Percentiles rank a stretch among this genome's conserved stretches.
Evolutionary conservation across 2,888 invertebrate species (phyloP).

Genomic region (Eurytoma adleriae): DNA sequence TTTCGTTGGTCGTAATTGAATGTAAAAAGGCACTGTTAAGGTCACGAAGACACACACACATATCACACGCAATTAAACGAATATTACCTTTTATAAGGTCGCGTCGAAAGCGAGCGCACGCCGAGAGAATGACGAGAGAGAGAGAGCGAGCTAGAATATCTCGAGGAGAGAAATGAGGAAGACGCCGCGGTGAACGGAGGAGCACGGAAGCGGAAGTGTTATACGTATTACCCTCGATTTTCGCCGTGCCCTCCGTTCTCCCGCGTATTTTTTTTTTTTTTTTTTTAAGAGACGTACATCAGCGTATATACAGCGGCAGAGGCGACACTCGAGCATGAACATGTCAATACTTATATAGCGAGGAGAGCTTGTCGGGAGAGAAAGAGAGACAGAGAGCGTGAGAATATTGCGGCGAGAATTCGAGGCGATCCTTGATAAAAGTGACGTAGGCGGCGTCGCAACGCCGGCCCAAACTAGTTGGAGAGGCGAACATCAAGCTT

Average conservation of each 20-base stretch:
- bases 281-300: too few species aligned
- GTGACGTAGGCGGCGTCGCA: slow-evolving; percentile 43
- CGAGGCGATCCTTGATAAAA: slow-evolving; percentile 59
- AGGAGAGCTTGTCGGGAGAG: background rate
- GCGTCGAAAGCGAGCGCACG: slow-evolving; percentile 43
- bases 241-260: background rate
- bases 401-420: slow-evolving; percentile 58
- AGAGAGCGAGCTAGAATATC: slow-evolving; percentile 1
- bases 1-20: slow-evolving; percentile 57
- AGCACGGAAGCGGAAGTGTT: background rate
- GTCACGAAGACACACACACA: slow-evolving; percentile 56
- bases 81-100: slow-evolving; percentile 55
- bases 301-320: background rate
- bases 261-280: background rate
- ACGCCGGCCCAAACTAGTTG: slow-evolving; percentile 54
- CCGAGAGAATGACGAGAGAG: background rate
- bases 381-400: slow-evolving; percentile 44
- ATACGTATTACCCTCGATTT: too few species aligned
- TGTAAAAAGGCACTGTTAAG: slow-evolving; percentile 68
- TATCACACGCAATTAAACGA: slow-evolving; percentile 53
- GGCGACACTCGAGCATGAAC: too few species aligned
- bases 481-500: slow-evolving; percentile 82
- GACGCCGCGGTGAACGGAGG: background rate
- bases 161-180: background rate
- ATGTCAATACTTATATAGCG: too few species aligned